phyloP scores from a whole-genome alignment of 2,797 vertebrate genomes.

The Nothura maculosa region DNA sequence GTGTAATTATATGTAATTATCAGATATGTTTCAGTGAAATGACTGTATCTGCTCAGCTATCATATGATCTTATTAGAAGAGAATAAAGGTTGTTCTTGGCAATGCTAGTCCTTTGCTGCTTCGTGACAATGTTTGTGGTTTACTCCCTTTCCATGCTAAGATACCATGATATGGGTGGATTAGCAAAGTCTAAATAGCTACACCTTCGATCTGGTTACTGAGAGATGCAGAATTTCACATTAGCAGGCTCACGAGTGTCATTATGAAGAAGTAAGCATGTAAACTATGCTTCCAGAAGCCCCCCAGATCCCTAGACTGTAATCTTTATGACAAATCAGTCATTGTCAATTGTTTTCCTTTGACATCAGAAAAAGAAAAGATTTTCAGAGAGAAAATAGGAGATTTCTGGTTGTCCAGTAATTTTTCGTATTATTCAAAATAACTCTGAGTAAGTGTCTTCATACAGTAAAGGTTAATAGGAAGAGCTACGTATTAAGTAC shows the following conservation, averaged over 20 bases:
- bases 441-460: neutral
- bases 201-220: neutral
- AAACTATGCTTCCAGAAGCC: neutral
- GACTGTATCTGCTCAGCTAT: conserved; percentile 16
- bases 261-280: neutral
- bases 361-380: neutral
- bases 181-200: neutral
- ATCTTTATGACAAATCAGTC: neutral
- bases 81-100: conserved; percentile 60
- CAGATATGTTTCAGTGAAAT: conserved; percentile 1
- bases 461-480: neutral
- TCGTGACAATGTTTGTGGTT: neutral
- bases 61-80: conserved; percentile 19
- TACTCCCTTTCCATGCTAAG: neutral
- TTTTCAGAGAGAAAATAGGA: neutral
- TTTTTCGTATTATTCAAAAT: neutral
- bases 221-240: neutral
- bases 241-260: neutral
- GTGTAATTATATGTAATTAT: conserved; percentile 40
- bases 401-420: neutral
- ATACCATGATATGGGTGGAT: neutral
- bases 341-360: neutral
- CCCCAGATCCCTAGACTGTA: neutral
- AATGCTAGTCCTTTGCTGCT: conserved; percentile 18
- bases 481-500: accelerated